Percentiles rank a stretch among this genome's conserved stretches.
These are phyloP conservation scores for Benitochromis conjunctus DNA, from an alignment of 2,113 vertebrate species.

Conservation along the genomic window DNA sequence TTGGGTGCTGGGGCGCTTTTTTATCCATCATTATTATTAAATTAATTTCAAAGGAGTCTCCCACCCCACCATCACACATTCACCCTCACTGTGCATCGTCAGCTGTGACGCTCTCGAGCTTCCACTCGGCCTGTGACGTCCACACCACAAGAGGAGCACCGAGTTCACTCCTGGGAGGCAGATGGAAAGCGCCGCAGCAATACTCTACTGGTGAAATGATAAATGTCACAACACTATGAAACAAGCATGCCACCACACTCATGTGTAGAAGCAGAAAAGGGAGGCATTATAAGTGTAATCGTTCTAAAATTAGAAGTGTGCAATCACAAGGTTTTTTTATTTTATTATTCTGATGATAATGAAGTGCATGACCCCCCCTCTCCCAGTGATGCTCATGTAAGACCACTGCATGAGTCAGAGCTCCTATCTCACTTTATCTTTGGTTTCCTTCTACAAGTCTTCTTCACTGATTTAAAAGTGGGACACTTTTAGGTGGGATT, in stretches of 20 bases:
- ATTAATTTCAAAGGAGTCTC: conserved; percentile 28
- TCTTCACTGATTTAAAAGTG: not conserved
- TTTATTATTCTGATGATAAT: not conserved
- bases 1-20: not conserved
- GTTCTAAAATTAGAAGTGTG: not conserved
- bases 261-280: not conserved
- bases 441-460: not conserved
- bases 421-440: not conserved
- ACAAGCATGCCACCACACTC: not conserved
- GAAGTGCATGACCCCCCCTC: fast-evolving
- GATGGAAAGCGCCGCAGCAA: not conserved
- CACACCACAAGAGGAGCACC: not conserved
- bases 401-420: not conserved
- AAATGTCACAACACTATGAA: not conserved
- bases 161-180: not conserved
- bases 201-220: not conserved
- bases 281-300: not conserved
- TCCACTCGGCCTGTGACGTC: not conserved
- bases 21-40: not conserved
- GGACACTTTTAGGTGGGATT: not conserved
- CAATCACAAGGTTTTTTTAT: not conserved
- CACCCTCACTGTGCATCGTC: not conserved
- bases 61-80: not conserved
- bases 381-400: not conserved
- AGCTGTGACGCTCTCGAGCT: conserved; percentile 6